phyloP scores from a whole-genome alignment of 2,797 vertebrate genomes.

The Holocentrus rufus region DNA sequence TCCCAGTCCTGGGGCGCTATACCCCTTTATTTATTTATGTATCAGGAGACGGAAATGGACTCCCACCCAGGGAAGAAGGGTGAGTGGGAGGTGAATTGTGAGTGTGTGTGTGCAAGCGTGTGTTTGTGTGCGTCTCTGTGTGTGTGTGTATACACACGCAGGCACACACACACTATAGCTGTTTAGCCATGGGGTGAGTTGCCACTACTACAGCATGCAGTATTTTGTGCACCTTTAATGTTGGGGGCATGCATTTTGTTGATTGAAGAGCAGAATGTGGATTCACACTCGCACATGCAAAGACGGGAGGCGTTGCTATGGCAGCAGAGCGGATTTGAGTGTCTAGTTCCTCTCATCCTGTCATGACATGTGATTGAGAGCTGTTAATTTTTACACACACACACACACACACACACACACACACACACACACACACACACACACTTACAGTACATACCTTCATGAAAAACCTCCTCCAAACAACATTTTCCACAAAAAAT shows the following conservation, averaged over 20 bases:
- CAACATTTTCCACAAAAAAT: conserved; percentile 33
- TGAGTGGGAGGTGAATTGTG: conserved; percentile 74
- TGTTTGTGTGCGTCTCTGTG: not conserved
- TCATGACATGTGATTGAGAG: conserved; percentile 8
- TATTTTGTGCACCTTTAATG: conserved; percentile 10
- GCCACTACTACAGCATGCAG: not conserved
- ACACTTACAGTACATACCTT: conserved; percentile 22
- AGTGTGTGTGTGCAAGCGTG: conserved; percentile 39
- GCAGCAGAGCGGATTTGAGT: conserved; percentile 8
- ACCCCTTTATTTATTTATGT: conserved; percentile 81
- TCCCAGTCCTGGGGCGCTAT: conserved; percentile 75
- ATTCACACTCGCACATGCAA: not conserved
- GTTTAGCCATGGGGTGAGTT: not conserved
- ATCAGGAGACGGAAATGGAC: conserved; percentile 80
- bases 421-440: no score
- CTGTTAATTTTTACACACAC: conserved; percentile 11
- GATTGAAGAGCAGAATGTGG: not conserved
- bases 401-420: no score
- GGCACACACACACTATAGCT: conserved; percentile 22
- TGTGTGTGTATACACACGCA: conserved; percentile 13
- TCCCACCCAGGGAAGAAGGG: conserved; percentile 77
- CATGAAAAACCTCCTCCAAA: conserved; percentile 38
- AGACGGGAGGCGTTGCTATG: conserved; percentile 22
- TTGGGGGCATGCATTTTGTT: not conserved
- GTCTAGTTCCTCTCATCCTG: conserved; percentile 3